A percentile compares a stretch with the other conserved stretches of the same genome.
Evolutionary conservation across 2,888 invertebrate genomes (phyloP).

Genomic region (Epiblema foenella): DNA sequence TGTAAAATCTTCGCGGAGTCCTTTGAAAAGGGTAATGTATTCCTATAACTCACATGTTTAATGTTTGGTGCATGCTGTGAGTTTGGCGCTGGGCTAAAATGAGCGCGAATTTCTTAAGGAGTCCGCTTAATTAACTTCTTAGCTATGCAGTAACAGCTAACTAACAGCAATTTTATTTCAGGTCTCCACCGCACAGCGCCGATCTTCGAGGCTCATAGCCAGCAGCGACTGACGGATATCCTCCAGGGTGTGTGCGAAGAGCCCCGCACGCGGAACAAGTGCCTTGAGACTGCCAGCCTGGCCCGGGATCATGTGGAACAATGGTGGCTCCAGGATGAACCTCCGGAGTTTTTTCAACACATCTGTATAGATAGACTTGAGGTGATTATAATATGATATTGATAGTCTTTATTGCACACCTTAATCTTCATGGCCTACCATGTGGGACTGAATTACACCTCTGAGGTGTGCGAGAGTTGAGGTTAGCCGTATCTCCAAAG

Average conservation of each 20-base stretch:
- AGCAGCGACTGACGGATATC: neutral
- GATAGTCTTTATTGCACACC: too few relatives aligned
- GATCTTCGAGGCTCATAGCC: neutral
- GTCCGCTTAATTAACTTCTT: too few relatives aligned
- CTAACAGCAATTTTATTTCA: neutral
- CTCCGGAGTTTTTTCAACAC: conserved; percentile 3
- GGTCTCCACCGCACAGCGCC: neutral
- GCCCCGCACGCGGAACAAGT: conserved; percentile 10
- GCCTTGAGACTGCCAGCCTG: neutral
- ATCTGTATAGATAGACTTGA: conserved; percentile 24
- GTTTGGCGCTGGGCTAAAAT: too few relatives aligned
- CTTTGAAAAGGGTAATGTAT: conserved; percentile 16
- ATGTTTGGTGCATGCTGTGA: too few relatives aligned
- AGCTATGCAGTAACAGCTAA: neutral
- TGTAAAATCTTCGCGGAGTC: conserved; percentile 22
- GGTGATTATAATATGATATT: conserved; percentile 1
- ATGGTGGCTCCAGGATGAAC: conserved; percentile 5
- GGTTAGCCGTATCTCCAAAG: too few relatives aligned
- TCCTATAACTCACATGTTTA: too few relatives aligned
- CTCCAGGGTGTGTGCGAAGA: conserved; percentile 4
- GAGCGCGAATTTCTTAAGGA: too few relatives aligned
- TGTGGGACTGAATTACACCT: too few relatives aligned
- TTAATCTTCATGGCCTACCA: too few relatives aligned
- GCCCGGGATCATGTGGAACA: neutral
- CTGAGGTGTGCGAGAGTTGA: too few relatives aligned